Evolutionary conservation across 1,140 invertebrate species (phyloP).

Genomic region (Aricia agestis): DNA sequence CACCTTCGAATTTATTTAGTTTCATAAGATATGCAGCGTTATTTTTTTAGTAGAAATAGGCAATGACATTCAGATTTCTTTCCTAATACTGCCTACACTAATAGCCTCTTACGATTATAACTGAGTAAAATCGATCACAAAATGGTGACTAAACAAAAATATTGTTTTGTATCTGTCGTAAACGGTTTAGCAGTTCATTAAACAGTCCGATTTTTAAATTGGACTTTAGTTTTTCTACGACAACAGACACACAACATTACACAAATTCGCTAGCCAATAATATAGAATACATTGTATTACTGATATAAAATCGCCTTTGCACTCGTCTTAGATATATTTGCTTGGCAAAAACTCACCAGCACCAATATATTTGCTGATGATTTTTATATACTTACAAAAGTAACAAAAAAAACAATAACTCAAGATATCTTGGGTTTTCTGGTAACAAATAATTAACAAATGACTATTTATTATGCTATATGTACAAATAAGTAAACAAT

Average conservation of each 20-base stretch:
- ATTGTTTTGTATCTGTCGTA: slow-evolving; percentile 6
- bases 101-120: slow-evolving; percentile 21
- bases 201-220: background rate
- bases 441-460: slow-evolving; percentile 61
- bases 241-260: slow-evolving; percentile 15
- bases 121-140: slow-evolving; percentile 12
- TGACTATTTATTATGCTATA: slow-evolving; percentile 59
- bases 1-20: background rate
- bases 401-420: slow-evolving; percentile 40
- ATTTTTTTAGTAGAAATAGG: background rate
- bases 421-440: slow-evolving; percentile 43
- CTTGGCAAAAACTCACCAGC: slow-evolving; percentile 38
- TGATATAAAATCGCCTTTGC: slow-evolving; percentile 21
- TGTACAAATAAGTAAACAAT: slow-evolving; percentile 46
- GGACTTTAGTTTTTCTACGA: slow-evolving; percentile 4
- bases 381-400: slow-evolving; percentile 16
- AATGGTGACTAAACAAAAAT: slow-evolving; percentile 1
- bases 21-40: background rate
- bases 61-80: slow-evolving; percentile 9
- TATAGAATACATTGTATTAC: background rate
- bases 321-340: slow-evolving; percentile 18
- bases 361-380: slow-evolving; percentile 23
- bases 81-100: slow-evolving; percentile 12
- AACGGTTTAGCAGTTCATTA: slow-evolving; percentile 7
- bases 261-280: slow-evolving; percentile 20